Evolutionary conservation across 37 sponge, comb jelly and placozoan genomes (phyloP).

Genomic region (Dysidea cf. avara): DNA sequence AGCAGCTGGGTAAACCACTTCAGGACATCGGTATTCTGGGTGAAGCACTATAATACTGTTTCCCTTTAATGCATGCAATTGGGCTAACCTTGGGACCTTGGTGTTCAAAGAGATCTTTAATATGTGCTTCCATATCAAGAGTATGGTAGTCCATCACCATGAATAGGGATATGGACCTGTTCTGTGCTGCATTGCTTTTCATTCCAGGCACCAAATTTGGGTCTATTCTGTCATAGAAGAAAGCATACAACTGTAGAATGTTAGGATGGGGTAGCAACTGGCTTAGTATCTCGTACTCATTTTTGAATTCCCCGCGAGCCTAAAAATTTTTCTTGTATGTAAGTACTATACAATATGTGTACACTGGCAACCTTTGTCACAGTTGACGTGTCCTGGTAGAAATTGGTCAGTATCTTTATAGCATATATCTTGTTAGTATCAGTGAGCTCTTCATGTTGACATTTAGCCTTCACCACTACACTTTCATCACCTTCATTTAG

Average conservation of each 20-base stretch:
- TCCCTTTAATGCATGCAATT: no score
- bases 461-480: constrained; percentile 56
- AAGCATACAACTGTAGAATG: constrained; percentile 83
- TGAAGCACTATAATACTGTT: not conserved
- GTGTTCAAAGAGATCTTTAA: constrained; percentile 25
- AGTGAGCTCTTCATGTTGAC: constrained; percentile 34
- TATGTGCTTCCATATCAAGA: constrained; percentile 42
- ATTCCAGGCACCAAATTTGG: constrained; percentile 33
- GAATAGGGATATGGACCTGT: constrained; percentile 69
- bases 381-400: constrained; percentile 38
- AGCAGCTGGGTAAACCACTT: constrained; percentile 64
- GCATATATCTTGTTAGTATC: constrained; percentile 57
- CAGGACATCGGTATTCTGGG: constrained; percentile 45
- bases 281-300: constrained; percentile 84
- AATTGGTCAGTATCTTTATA: constrained; percentile 70
- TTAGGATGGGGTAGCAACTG: constrained; percentile 75
- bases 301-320: constrained; percentile 58
- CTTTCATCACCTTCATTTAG: constrained; percentile 45
- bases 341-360: not conserved
- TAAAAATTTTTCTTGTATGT: no score
- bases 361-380: constrained; percentile 50
- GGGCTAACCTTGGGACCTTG: constrained; percentile 50
- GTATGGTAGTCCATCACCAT: constrained; percentile 73
- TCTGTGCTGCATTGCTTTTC: constrained; percentile 16
- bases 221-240: constrained; percentile 79